Percentiles rank a stretch among this genome's conserved stretches.
These are phyloP conservation scores for Chorisops tibialis DNA, from an alignment of 2,888 invertebrate genomes.

Conservation along the genomic window DNA sequence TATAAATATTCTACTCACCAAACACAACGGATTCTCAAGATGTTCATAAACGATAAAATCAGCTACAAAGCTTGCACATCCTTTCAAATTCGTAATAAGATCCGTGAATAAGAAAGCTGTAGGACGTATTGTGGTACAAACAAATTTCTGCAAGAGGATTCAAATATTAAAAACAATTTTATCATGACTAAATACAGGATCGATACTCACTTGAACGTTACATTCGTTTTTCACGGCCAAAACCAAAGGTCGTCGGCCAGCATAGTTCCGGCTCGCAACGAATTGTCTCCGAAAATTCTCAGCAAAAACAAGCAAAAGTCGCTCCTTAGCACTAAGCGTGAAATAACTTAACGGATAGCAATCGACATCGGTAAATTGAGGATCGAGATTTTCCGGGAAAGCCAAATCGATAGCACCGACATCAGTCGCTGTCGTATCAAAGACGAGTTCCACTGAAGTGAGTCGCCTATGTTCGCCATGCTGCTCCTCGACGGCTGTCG, in stretches of 20 bases:
- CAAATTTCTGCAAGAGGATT: constrained; percentile 74
- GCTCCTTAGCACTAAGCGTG: constrained; percentile 66
- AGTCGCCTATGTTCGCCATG: no score
- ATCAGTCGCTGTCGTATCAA: constrained; percentile 24
- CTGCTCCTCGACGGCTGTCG: no score
- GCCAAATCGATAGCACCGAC: constrained; percentile 47
- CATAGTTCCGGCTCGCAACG: constrained; percentile 53
- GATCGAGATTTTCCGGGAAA: constrained; percentile 49
- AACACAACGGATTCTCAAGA: constrained; percentile 60
- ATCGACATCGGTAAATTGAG: constrained; percentile 58
- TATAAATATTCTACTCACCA: no score
- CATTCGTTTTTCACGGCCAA: constrained; percentile 74
- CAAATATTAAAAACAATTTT: no score
- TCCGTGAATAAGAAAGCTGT: constrained; percentile 70
- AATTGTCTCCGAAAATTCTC: constrained; percentile 77
- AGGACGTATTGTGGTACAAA: constrained; percentile 77
- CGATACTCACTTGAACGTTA: constrained; percentile 62
- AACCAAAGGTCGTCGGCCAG: constrained; percentile 63
- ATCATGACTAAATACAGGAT: constrained; percentile 38
- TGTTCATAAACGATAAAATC: constrained; percentile 76
- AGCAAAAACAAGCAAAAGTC: constrained; percentile 66
- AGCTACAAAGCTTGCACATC: constrained; percentile 69
- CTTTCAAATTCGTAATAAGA: constrained; percentile 63
- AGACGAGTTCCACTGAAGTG: background rate
- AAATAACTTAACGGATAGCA: constrained; percentile 66